These are phyloP conservation scores for Lampris megalopsis DNA, from an alignment of 2,113 vertebrate species.

Conservation along the genomic window DNA sequence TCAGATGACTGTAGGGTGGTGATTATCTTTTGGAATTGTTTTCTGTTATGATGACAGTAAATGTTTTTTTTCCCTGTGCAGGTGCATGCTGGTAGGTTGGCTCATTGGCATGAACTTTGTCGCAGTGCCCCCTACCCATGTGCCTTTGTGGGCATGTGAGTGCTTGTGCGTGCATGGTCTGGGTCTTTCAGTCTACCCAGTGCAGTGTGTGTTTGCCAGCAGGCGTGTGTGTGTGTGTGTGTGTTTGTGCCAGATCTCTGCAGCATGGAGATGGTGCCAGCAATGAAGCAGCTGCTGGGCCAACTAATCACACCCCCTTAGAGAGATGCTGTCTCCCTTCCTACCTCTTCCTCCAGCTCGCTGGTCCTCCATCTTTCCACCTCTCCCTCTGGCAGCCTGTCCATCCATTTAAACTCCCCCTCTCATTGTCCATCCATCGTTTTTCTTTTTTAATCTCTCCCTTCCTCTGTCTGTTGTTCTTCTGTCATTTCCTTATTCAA, in stretches of 20 bases:
- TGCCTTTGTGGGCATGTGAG: slow-evolving; percentile 22
- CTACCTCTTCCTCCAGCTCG: slow-evolving; percentile 49
- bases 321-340: slow-evolving; percentile 70
- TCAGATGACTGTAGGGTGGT: slow-evolving; percentile 21
- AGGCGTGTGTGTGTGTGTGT: slow-evolving; percentile 21
- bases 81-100: slow-evolving; percentile 60
- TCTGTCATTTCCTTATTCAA: slow-evolving; percentile 29
- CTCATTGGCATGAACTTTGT: slow-evolving; percentile 71
- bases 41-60: slow-evolving; percentile 11
- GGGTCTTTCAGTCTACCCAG: not conserved
- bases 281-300: slow-evolving; percentile 78
- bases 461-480: slow-evolving; percentile 1
- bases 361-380: slow-evolving; percentile 59
- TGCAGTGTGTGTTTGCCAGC: not conserved
- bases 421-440: slow-evolving; percentile 34
- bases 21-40: slow-evolving; percentile 26
- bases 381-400: slow-evolving; percentile 45
- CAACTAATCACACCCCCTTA: slow-evolving; percentile 77
- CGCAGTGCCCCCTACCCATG: slow-evolving; percentile 66
- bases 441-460: slow-evolving; percentile 27
- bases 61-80: slow-evolving; percentile 10
- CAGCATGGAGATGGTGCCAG: slow-evolving; percentile 74
- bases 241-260: slow-evolving; percentile 76
- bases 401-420: slow-evolving; percentile 45
- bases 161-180: slow-evolving; percentile 23